Evolutionary conservation across 2,113 vertebrate species (phyloP), one percentile per base, ranked within the genome.

Genomic region (Triplophysa tibetana): DNA sequence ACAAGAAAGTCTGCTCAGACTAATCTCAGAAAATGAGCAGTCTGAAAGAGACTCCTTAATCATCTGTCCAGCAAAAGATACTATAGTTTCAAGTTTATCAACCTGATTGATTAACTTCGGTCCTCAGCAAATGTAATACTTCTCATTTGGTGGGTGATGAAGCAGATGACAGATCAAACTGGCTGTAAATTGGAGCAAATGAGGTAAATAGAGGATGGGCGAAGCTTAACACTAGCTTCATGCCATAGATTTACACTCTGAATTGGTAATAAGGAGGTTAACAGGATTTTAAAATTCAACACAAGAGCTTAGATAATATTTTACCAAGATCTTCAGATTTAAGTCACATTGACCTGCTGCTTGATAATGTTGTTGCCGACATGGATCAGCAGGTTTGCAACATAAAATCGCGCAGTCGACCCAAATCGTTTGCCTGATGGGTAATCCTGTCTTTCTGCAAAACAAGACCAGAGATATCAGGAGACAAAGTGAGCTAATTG

Each of bases 1-100:
- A 58, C 19, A 67, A 16, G 24, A 38, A 76, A n/a, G 38, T 70
- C 38, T 50, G 26, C 60, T 65, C 23, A 9, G 17, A 29, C 60
- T 81, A 79, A 79, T 83, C 70, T 78, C 64, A 38, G 75, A 79
- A 82, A 82, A 80, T 61, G 21, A 79, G 62, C 54, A 29, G 21
- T 50, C 54, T 68, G 52, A 17, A 75, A 56, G 38, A 64, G n/a
- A 2, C 21, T 14, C 52, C 76, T 79, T 76, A 9, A 68, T 69
- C 64, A 68, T 69, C 64, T 77, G 81, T 85, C 68, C 56, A 17
- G 33, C 38, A 38, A 62, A 77, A 23, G 24, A 52, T 41, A 81
- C 58, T 52, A 66, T 29, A 78, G 78, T 33, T 72, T 48, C 48
- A 52, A 61, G 67, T 60, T 78, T 78, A 78, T 82, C 21, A 77